Evolutionary conservation across 2,888 invertebrate genomes (phyloP), one percentile per base, ranked within the genome.

Genomic region (Drosophila recens): DNA sequence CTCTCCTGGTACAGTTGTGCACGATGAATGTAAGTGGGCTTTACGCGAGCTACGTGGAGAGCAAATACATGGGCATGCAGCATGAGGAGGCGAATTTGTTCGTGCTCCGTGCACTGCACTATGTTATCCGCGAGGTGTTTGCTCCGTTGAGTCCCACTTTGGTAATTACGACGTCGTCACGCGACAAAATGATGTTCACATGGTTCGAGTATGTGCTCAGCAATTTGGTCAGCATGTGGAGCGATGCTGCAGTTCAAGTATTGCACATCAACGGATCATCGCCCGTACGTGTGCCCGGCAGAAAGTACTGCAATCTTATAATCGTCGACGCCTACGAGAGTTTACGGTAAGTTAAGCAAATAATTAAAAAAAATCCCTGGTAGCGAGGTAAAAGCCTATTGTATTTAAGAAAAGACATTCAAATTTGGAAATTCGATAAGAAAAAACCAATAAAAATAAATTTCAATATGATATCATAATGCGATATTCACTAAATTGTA

Each of bases 291-390:
- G 84, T 85, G 17, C 69, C 75, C 0, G 85, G 85, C 0, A 56
- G 81, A 6, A 87, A 82, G 45, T 62, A 70, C 8, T 74, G 72
- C 30, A 85, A 82, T 54, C 67, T 85, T 0, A 3, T 85, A 40
- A 67, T 90, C 38, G 71, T 90, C 1, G 91, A 91, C 56, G 90
- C 90, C 9, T 87, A 72, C 45, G 72, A 74, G 8, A 76, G 82
- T 4, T 68, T 91, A 27, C 63, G 66, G 83, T 79, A 13, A 70
- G 71, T 64, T 9, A 33, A 33, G 10, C 0, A n/a, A n/a, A 8
- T n/a, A 30, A 27, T 27, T 27, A 27, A 27, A 27, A 27, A 27
- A 27, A 5, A 27, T 0, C 23, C 23, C 4, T 23, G 23, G 4
- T 5, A 27, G 23, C 23, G 23, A 27, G 23, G 23, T 27, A 5